phyloP scores from a whole-genome alignment of 1,140 invertebrate species.

The Pseudomyrmex pallidus region DNA sequence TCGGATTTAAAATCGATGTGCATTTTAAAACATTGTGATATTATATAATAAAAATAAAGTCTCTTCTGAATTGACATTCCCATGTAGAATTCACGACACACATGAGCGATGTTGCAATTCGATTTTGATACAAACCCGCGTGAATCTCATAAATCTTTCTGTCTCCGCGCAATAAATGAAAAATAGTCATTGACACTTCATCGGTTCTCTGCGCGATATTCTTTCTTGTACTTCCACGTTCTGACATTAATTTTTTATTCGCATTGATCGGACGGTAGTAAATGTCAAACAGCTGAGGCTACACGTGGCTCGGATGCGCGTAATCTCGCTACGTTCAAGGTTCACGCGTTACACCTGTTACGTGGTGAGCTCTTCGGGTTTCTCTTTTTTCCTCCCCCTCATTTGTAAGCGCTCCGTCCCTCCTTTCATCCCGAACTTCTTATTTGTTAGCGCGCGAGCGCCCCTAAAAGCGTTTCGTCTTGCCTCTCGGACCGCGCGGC shows the following conservation, averaged over 20 bases:
- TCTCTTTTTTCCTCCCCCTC: conserved; percentile 50
- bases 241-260: conserved; percentile 60
- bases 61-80: not conserved
- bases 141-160: not conserved
- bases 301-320: conserved; percentile 50
- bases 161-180: no score
- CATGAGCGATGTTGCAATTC: not conserved
- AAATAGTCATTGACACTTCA: no score
- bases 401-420: conserved; percentile 66
- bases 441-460: conserved; percentile 67
- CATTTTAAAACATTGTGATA: no score
- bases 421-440: conserved; percentile 50
- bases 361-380: conserved; percentile 32
- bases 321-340: conserved; percentile 21
- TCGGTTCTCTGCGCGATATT: no score
- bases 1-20: no score
- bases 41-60: no score
- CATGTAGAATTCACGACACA: not conserved
- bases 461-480: conserved; percentile 66
- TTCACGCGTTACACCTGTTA: conserved; percentile 64
- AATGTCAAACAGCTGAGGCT: conserved; percentile 49
- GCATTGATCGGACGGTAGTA: conserved; percentile 41
- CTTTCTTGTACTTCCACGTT: not conserved
- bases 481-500: conserved; percentile 48
- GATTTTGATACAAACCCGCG: not conserved